These are phyloP conservation scores for Sebastes hopkinsi DNA, from an alignment of 2,797 vertebrate genomes.

Conservation along the genomic window DNA sequence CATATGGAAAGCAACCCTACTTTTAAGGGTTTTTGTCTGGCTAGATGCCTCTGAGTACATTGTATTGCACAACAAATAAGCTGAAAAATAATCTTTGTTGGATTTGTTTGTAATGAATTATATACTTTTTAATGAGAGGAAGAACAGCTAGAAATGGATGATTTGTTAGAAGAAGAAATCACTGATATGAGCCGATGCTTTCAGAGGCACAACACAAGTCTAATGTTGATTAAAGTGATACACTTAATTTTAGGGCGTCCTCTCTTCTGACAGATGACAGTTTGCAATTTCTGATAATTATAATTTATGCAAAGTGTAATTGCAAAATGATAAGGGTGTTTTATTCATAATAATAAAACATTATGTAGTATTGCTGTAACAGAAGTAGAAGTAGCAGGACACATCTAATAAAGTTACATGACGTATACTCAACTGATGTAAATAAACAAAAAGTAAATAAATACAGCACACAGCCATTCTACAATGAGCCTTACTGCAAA, in stretches of 20 bases:
- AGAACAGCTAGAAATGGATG: neutral
- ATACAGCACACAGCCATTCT: neutral
- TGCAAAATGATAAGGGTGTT: neutral
- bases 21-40: no score
- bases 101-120: neutral
- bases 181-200: neutral
- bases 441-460: neutral
- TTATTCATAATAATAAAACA: neutral
- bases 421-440: neutral
- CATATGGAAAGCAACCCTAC: no score
- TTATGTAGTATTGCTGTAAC: neutral
- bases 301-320: no score
- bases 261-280: neutral
- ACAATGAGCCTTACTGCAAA: neutral
- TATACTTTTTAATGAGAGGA: neutral
- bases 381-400: neutral
- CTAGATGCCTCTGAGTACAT: no score
- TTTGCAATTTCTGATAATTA: no score
- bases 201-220: neutral
- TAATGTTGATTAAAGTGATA: neutral
- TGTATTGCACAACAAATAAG: no score
- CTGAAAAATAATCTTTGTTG: no score
- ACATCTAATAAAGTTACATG: neutral
- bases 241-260: no score
- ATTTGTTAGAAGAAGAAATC: neutral